Conservation (phyloP, 2,113 vertebrate species). For the Alces alces region DNA sequence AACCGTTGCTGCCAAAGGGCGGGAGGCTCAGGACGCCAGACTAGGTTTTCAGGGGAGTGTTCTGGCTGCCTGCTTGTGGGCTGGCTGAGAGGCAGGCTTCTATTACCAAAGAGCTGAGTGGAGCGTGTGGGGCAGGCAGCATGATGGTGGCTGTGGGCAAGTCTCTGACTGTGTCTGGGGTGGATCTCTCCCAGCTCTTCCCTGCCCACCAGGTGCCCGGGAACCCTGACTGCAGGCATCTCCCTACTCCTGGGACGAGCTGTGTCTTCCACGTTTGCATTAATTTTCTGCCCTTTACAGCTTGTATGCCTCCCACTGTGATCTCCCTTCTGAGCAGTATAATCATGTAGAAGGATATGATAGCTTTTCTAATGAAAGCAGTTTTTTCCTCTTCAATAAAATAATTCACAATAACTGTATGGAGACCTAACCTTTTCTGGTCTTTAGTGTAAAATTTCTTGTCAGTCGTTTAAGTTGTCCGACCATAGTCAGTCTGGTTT, state of each 20-base stretch:
- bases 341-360: background rate
- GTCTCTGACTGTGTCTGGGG: background rate
- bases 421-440: background rate
- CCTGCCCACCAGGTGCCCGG: background rate
- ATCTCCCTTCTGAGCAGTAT: background rate
- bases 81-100: background rate
- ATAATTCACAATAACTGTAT: background rate
- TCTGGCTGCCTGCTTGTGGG: background rate
- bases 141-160: rapidly evolving
- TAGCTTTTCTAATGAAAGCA: background rate
- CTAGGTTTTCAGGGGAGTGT: background rate
- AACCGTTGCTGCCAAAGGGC: background rate
- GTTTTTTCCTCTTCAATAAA: slow-evolving; percentile 54
- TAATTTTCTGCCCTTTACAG: background rate
- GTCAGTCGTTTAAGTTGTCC: background rate
- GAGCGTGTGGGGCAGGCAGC: background rate
- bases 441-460: background rate
- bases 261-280: background rate
- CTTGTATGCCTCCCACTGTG: background rate
- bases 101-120: background rate
- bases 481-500: background rate
- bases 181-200: background rate
- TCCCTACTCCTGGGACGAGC: background rate
- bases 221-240: background rate
- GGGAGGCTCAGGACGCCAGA: background rate